These are phyloP conservation scores for Caenorhabditis plicata DNA, from an alignment of 2,888 invertebrate species.

Conservation along the genomic window DNA sequence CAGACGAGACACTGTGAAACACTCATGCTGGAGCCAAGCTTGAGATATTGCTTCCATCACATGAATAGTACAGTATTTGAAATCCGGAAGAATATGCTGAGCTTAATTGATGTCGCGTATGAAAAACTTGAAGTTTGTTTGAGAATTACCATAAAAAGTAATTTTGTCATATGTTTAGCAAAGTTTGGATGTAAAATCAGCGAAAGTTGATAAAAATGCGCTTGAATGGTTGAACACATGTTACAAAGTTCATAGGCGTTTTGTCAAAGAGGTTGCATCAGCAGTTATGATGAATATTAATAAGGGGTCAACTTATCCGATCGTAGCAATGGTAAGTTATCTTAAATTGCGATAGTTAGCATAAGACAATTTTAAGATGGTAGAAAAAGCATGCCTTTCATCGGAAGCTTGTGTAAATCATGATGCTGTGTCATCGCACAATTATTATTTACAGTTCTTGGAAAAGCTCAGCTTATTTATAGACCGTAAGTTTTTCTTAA, in stretches of 20 bases:
- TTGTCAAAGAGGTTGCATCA: conserved; percentile 14
- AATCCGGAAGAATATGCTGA: conserved; percentile 26
- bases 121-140: too few species aligned
- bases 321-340: conserved; percentile 18
- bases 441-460: conserved; percentile 21
- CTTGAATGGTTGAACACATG: conserved; percentile 17
- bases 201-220: background rate
- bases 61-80: conserved; percentile 26
- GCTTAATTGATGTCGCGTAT: conserved; percentile 18
- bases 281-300: conserved; percentile 20
- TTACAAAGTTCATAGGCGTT: conserved; percentile 19
- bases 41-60: conserved; percentile 23
- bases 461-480: conserved; percentile 17
- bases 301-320: conserved; percentile 19
- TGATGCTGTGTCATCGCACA: conserved; percentile 20
- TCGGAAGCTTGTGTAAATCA: conserved; percentile 12
- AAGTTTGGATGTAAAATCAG: conserved; percentile 2
- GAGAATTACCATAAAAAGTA: too few species aligned
- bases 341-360: background rate
- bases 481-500: conserved; percentile 19
- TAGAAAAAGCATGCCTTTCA: conserved; percentile 13
- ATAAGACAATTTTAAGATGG: conserved; percentile 14
- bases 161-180: too few species aligned
- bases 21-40: conserved; percentile 17
- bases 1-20: conserved; percentile 18